Evolutionary conservation across 2,888 invertebrate species (phyloP).

Genomic region (Drosophila pseudotalamancana): DNA sequence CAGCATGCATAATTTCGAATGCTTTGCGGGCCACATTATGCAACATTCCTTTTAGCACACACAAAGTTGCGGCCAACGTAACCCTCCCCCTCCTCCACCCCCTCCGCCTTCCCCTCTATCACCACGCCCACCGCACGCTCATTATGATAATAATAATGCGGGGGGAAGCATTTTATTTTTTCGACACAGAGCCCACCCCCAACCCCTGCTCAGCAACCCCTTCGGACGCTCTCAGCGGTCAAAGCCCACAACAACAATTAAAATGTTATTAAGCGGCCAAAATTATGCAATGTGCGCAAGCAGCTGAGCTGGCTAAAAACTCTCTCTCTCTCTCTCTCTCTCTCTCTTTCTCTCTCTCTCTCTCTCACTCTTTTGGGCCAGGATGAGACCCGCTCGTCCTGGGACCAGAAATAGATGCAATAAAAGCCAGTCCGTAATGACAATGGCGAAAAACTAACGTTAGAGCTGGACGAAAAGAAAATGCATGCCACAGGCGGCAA

Average conservation of each 20-base stretch:
- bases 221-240: slow-evolving; percentile 37
- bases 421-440: slow-evolving; percentile 33
- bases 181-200: neutral
- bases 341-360: too few relatives aligned
- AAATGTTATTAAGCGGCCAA: slow-evolving; percentile 75
- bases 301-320: slow-evolving; percentile 46
- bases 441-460: slow-evolving; percentile 34
- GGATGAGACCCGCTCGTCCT: slow-evolving; percentile 9
- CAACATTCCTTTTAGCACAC: slow-evolving; percentile 68
- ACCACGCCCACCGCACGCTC: slow-evolving; percentile 60
- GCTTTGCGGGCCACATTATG: slow-evolving; percentile 71
- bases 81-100: neutral
- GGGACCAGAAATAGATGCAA: slow-evolving; percentile 24
- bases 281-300: slow-evolving; percentile 66
- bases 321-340: too few relatives aligned
- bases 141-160: slow-evolving; percentile 77
- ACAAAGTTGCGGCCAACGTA: slow-evolving; percentile 4
- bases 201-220: neutral
- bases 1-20: slow-evolving; percentile 73
- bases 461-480: slow-evolving; percentile 6
- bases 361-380: too few relatives aligned
- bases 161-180: slow-evolving; percentile 42
- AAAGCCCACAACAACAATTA: slow-evolving; percentile 78
- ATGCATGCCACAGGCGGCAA: neutral
- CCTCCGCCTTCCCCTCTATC: neutral